Conservation (phyloP, 2,113 vertebrate genomes). For the Chunga burmeisteri region DNA sequence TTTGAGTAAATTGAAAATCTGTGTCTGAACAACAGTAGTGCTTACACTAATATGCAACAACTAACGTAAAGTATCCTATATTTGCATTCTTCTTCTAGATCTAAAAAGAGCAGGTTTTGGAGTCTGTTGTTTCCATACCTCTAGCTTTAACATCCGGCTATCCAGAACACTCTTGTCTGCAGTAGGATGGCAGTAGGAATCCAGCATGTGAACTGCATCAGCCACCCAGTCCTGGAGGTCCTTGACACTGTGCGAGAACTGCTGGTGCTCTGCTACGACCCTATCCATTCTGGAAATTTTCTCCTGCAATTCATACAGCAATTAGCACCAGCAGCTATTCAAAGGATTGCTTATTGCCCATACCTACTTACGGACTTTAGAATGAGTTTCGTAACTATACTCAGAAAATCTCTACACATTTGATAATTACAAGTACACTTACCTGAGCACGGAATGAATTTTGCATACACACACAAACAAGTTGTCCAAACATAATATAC, state of each 20-base stretch:
- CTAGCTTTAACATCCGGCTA: conserved; percentile 90
- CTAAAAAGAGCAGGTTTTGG: not conserved
- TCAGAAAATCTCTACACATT: not conserved
- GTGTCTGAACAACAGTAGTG: not conserved
- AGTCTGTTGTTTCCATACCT: conserved; percentile 74
- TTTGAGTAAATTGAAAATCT: not conserved
- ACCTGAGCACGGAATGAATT: not conserved
- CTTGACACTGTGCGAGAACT: conserved; percentile 86
- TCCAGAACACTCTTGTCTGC: conserved; percentile 90
- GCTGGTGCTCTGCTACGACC: conserved; percentile 89
- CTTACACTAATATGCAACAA: not conserved
- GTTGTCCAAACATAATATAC: not conserved
- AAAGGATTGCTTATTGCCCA: not conserved
- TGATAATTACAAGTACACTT: not conserved
- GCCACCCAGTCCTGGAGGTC: conserved; percentile 94
- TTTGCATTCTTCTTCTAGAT: not conserved
- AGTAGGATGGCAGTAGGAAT: conserved; percentile 85
- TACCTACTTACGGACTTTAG: not conserved
- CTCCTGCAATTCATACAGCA: conserved; percentile 79
- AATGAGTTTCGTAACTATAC: not conserved
- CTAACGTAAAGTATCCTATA: not conserved
- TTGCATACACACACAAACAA: not conserved
- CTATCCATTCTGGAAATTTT: conserved; percentile 92
- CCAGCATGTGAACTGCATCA: conserved; percentile 85
- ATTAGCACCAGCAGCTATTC: not conserved